phyloP scores from a whole-genome alignment of 1,140 invertebrate species.

The Diuraphis noxia region DNA sequence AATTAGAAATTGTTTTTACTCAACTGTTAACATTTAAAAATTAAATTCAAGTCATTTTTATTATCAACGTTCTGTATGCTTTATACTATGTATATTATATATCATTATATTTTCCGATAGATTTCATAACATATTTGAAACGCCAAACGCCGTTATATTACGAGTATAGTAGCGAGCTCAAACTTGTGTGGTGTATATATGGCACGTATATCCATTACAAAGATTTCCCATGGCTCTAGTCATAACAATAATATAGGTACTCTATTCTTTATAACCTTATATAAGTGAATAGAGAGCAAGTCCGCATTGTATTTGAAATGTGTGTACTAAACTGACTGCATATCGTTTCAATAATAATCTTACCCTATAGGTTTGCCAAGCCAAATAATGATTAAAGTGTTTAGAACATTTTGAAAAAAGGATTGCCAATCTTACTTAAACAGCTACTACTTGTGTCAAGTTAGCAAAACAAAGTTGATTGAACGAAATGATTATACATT shows the following conservation, averaged over 20 bases:
- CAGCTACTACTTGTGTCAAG: neutral
- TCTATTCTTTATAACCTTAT: neutral
- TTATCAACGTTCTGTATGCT: neutral
- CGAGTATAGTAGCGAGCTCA: neutral
- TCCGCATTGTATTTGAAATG: neutral
- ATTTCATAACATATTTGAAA: neutral
- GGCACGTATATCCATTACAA: neutral
- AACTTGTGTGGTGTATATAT: neutral
- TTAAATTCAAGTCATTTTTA: neutral
- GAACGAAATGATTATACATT: neutral
- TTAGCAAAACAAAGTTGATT: neutral
- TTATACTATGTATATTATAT: neutral
- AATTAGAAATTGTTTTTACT: neutral
- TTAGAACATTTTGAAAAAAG: neutral
- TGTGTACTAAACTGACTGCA: neutral
- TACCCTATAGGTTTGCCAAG: neutral
- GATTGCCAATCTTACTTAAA: neutral
- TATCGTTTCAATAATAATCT: neutral
- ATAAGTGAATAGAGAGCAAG: neutral
- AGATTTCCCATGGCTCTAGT: conserved; percentile 38
- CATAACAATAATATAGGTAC: conserved; percentile 25
- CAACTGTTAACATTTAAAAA: neutral
- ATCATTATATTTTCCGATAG: neutral
- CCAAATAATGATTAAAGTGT: neutral
- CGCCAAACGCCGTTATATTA: neutral